phyloP scores from a whole-genome alignment of 2,888 invertebrate species.

The Yponomeuta sedellus region DNA sequence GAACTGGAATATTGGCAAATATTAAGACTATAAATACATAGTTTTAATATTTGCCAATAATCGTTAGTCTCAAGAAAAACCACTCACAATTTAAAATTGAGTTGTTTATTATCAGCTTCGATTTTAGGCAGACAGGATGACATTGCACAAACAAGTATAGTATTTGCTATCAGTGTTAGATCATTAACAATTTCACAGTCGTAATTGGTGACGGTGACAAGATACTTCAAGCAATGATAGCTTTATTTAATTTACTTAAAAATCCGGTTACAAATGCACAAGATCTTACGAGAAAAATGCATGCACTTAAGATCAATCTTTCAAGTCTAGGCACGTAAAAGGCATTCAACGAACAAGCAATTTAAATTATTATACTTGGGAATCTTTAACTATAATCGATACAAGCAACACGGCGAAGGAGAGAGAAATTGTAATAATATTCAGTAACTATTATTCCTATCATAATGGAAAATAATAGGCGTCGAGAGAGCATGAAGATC shows the following conservation, averaged over 20 bases:
- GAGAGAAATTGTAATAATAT: constrained; percentile 34
- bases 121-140: neutral
- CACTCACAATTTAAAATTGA: no score
- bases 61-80: no score
- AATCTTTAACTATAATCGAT: constrained; percentile 10
- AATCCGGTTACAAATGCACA: neutral
- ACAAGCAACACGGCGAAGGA: constrained; percentile 2
- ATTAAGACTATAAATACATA: no score
- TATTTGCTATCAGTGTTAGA: neutral
- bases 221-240: neutral
- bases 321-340: neutral
- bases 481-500: constrained; percentile 70
- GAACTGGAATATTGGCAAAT: no score
- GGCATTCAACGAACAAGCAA: neutral
- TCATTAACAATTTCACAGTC: neutral
- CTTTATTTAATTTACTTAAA: neutral
- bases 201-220: neutral
- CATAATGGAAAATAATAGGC: constrained; percentile 72
- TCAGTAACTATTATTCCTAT: constrained; percentile 59
- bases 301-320: no score
- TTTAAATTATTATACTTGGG: neutral
- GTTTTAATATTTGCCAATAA: no score
- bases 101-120: neutral
- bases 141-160: neutral
- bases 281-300: neutral